These are phyloP conservation scores for Bubalus kerabau DNA, from an alignment of 2,113 vertebrate species.

Conservation along the genomic window DNA sequence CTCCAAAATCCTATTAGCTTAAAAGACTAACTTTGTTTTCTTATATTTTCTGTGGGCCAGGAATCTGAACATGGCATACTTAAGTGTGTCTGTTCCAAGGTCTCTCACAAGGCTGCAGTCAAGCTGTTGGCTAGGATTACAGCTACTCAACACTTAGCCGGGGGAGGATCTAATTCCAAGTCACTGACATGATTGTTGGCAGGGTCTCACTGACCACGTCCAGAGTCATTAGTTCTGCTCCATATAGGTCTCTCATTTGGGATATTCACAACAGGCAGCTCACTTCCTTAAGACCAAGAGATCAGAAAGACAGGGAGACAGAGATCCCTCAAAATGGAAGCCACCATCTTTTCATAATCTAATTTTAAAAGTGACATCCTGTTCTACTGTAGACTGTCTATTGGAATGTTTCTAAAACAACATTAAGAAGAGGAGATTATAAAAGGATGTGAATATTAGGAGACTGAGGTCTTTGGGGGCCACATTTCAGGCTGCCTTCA, in stretches of 20 bases:
- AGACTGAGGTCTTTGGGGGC: not conserved
- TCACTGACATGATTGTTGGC: not conserved
- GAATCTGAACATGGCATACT: not conserved
- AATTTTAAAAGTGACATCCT: not conserved
- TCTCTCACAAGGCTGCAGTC: not conserved
- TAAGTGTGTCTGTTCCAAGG: not conserved
- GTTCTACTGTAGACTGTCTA: not conserved
- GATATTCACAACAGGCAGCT: not conserved
- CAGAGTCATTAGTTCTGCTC: not conserved
- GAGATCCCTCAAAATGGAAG: not conserved
- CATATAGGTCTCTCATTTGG: not conserved
- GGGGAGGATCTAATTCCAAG: not conserved
- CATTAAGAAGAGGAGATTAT: not conserved
- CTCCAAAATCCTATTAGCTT: not conserved
- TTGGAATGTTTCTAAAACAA: not conserved
- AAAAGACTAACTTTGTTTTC: not conserved
- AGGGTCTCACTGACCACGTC: not conserved
- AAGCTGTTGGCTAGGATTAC: not conserved
- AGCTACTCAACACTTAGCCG: not conserved
- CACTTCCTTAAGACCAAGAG: not conserved
- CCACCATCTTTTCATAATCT: not conserved
- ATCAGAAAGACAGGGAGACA: not conserved
- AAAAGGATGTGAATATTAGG: not conserved
- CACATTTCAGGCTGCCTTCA: not conserved
- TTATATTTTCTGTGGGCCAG: not conserved